These are phyloP conservation scores for Varanus salvator DNA, from an alignment of 2,113 vertebrate genomes.

Conservation along the genomic window DNA sequence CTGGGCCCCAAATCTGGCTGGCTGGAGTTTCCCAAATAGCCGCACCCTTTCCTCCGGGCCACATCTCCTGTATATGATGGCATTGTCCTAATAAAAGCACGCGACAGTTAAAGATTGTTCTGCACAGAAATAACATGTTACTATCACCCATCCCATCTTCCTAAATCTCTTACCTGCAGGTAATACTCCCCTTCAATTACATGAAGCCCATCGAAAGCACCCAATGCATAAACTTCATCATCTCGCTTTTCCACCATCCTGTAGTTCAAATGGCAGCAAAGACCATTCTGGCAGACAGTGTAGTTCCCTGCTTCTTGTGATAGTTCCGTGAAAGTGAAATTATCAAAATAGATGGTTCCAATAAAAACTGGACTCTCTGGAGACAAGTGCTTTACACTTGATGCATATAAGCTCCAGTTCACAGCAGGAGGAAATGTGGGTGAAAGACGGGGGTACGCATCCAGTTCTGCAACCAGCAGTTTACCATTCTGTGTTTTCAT, in stretches of 20 bases:
- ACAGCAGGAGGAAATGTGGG: slow-evolving; percentile 36
- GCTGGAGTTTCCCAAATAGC: too few species aligned
- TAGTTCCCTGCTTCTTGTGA: slow-evolving; percentile 24
- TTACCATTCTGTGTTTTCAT: slow-evolving; percentile 62
- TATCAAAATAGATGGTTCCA: slow-evolving; percentile 54
- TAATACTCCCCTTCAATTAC: slow-evolving; percentile 67
- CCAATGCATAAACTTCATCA: slow-evolving; percentile 60
- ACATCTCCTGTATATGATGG: too few species aligned
- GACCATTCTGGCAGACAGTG: slow-evolving; percentile 62
- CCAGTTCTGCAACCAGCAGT: slow-evolving; percentile 60
- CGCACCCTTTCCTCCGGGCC: too few species aligned
- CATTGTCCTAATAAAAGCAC: not conserved
- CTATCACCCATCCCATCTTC: not conserved
- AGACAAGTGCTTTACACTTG: not conserved
- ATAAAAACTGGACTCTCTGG: slow-evolving; percentile 50
- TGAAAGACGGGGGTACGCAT: not conserved
- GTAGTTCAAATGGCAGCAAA: slow-evolving; percentile 71
- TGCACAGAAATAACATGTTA: not conserved
- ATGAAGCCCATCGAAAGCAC: slow-evolving; percentile 65
- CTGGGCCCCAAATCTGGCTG: too few species aligned
- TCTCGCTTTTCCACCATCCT: slow-evolving; percentile 52
- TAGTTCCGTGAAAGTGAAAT: slow-evolving; percentile 63
- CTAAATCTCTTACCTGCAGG: slow-evolving; percentile 54
- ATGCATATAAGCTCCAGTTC: slow-evolving; percentile 60
- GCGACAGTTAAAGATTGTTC: not conserved